Percentiles rank a stretch among this genome's conserved stretches.
These are phyloP conservation scores for Dendroctonus ponderosae DNA, from an alignment of 1,140 invertebrate genomes.

Conservation along the genomic window DNA sequence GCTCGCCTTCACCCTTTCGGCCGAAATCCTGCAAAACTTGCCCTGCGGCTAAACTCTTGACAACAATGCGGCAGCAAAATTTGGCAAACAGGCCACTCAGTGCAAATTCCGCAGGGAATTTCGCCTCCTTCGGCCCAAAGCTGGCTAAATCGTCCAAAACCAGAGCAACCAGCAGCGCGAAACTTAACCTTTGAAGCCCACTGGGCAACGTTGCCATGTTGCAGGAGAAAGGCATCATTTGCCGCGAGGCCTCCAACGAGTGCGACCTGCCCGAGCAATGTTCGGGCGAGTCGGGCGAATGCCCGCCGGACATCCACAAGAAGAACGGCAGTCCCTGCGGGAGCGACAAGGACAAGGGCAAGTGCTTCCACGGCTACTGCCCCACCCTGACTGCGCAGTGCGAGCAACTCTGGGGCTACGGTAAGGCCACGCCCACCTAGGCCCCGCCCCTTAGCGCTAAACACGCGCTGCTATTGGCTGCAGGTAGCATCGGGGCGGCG, in stretches of 20 bases:
- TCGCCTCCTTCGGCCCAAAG: too few relatives aligned
- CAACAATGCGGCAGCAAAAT: too few relatives aligned
- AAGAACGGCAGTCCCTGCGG: slow-evolving; percentile 82
- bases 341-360: slow-evolving; percentile 56
- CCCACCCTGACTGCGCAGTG: slow-evolving; percentile 86
- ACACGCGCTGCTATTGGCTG: slow-evolving; percentile 16
- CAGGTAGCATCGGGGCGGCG: slow-evolving; percentile 72
- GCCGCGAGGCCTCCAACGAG: slow-evolving; percentile 81
- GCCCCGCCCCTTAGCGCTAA: background rate
- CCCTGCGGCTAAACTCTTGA: too few relatives aligned
- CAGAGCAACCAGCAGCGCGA: too few relatives aligned
- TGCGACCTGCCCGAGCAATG: slow-evolving; percentile 94
- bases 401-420: slow-evolving; percentile 85
- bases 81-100: too few relatives aligned
- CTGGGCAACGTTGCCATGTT: slow-evolving; percentile 48
- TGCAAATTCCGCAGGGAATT: too few relatives aligned
- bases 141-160: too few relatives aligned
- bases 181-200: too few relatives aligned
- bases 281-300: slow-evolving; percentile 80
- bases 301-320: slow-evolving; percentile 83
- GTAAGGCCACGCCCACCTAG: slow-evolving; percentile 27
- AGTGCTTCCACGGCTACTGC: slow-evolving; percentile 89
- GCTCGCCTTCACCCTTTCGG: too few relatives aligned
- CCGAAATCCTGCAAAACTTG: too few relatives aligned
- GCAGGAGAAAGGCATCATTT: slow-evolving; percentile 70